Conservation (phyloP, 2,888 invertebrate genomes). For the Brachypalpus laphriformis region DNA sequence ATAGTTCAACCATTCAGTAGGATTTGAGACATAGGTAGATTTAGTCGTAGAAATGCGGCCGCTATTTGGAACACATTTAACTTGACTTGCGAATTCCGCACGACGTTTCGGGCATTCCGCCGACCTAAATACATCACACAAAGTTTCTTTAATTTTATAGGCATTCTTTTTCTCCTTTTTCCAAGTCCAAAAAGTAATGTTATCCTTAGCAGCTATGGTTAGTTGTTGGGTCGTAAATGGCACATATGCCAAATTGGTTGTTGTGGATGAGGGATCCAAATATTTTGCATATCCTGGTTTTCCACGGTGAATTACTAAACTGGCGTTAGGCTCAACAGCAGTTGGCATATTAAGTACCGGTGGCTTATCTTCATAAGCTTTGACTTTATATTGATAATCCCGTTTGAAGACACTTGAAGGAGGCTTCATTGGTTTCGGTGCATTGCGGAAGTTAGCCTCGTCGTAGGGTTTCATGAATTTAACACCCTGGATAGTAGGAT, state of each 20-base stretch:
- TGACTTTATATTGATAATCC: slow-evolving; percentile 75
- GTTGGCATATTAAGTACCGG: slow-evolving; percentile 56
- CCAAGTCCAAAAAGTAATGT: slow-evolving; percentile 82
- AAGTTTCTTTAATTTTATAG: slow-evolving; percentile 73
- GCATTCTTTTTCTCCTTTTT: slow-evolving; percentile 54
- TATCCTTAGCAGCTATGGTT: slow-evolving; percentile 77
- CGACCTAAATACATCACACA: slow-evolving; percentile 76
- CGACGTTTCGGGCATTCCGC: slow-evolving; percentile 76
- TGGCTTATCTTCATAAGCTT: slow-evolving; percentile 9
- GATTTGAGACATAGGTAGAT: slow-evolving; percentile 75
- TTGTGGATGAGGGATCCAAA: slow-evolving; percentile 79
- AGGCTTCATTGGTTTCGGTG: slow-evolving; percentile 77
- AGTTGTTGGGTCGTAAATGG: slow-evolving; percentile 75
- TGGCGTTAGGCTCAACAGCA: slow-evolving; percentile 72
- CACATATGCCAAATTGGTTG: slow-evolving; percentile 78
- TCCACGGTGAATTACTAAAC: slow-evolving; percentile 77
- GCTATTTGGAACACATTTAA: slow-evolving; percentile 78
- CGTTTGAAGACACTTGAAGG: slow-evolving; percentile 77
- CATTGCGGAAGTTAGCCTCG: slow-evolving; percentile 76
- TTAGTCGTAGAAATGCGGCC: slow-evolving; percentile 78
- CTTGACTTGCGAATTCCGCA: slow-evolving; percentile 76
- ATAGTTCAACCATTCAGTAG: background rate
- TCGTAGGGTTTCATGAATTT: slow-evolving; percentile 78
- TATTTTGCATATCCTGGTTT: slow-evolving; percentile 77
- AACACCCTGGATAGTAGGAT: slow-evolving; percentile 33